Conservation (phyloP, 1,140 invertebrate species). For the Anoplophora glabripennis region DNA sequence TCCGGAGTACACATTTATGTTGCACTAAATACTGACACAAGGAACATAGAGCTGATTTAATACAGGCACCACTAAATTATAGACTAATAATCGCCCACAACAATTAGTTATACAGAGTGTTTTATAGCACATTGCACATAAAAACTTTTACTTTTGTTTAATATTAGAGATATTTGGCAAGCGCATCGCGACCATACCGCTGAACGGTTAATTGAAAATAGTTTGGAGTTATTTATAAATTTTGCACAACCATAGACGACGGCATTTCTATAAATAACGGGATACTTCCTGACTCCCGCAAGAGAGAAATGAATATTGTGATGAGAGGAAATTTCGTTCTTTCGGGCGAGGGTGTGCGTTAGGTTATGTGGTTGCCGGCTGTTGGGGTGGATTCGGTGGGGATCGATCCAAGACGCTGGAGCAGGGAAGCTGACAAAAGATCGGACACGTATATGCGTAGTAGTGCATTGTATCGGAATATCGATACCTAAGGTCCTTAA, state of each 20-base stretch:
- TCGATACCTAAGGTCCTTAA: no score
- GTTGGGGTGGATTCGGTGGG: background rate
- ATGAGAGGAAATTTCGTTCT: background rate
- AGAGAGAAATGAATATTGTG: background rate
- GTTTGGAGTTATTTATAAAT: conserved; percentile 11
- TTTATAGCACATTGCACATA: no score
- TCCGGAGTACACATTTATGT: conserved; percentile 51
- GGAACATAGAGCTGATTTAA: background rate
- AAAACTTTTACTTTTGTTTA: no score
- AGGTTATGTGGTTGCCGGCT: conserved; percentile 1
- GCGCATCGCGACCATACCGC: no score
- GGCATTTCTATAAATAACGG: conserved; percentile 12
- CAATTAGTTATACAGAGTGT: background rate
- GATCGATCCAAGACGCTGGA: conserved; percentile 1
- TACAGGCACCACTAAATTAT: background rate
- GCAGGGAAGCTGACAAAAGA: background rate
- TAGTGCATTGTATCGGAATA: no score
- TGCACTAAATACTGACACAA: background rate
- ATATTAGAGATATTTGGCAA: no score
- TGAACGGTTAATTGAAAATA: no score
- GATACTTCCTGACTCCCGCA: conserved; percentile 1
- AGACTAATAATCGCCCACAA: background rate
- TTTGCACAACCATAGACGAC: conserved; percentile 6
- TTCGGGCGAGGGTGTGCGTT: background rate
- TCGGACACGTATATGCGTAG: background rate